Percentiles rank a stretch among this genome's conserved stretches.
Evolutionary conservation across 2,888 invertebrate genomes (phyloP).

Genomic region (Sarcophaga variegata): DNA sequence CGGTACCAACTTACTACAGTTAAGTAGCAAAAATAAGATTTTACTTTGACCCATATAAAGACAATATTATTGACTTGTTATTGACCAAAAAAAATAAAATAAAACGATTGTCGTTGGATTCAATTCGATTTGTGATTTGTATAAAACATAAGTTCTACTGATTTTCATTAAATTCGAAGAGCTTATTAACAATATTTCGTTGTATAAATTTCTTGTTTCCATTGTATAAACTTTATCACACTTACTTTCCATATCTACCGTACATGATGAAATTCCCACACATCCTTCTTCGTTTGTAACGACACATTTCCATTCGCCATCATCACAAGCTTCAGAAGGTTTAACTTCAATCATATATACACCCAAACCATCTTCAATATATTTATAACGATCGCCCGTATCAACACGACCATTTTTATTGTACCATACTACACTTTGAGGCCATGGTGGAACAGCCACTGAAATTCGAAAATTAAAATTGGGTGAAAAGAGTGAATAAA

Average conservation of each 20-base stretch:
- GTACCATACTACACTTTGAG: conserved; percentile 91
- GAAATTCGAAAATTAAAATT: conserved; percentile 12
- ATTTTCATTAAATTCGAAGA: too few relatives aligned
- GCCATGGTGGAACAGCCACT: conserved; percentile 94
- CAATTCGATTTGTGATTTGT: too few relatives aligned
- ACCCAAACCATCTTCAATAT: conserved; percentile 91
- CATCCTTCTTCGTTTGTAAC: conserved; percentile 89
- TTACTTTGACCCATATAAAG: too few relatives aligned
- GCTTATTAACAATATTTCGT: too few relatives aligned
- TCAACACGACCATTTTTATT: conserved; percentile 92
- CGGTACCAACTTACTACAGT: too few relatives aligned
- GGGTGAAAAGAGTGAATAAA: neutral
- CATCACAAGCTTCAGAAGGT: conserved; percentile 90
- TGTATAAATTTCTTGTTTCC: neutral
- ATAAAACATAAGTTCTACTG: too few relatives aligned
- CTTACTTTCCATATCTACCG: conserved; percentile 90
- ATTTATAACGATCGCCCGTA: conserved; percentile 87
- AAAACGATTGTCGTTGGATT: too few relatives aligned
- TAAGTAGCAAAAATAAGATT: neutral
- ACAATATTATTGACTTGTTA: too few relatives aligned
- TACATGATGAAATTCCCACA: conserved; percentile 89
- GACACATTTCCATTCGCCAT: conserved; percentile 95
- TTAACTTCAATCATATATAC: conserved; percentile 89
- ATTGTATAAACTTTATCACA: conserved; percentile 45
- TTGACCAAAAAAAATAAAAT: too few relatives aligned